Conservation (phyloP, 37 sponge, comb jelly and placozoan genomes). For the Cliona cf. orientalis region DNA sequence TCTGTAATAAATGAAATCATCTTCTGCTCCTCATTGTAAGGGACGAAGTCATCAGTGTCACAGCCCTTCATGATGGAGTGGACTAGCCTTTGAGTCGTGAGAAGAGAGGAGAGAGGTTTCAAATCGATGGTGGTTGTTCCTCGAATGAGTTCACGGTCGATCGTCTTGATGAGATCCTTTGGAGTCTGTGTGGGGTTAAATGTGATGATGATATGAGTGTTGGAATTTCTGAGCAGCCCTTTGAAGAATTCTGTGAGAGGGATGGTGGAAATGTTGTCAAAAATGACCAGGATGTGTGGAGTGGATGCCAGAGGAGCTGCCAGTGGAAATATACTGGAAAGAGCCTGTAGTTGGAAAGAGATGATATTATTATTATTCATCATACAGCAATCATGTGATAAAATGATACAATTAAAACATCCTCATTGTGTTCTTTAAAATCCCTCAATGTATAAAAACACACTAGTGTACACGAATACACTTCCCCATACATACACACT, state of each 20-base stretch:
- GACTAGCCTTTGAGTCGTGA: constrained; percentile 58
- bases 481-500: background rate
- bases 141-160: constrained; percentile 23
- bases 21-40: constrained; percentile 54
- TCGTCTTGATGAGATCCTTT: constrained; percentile 15
- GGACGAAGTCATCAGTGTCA: constrained; percentile 18
- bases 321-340: background rate
- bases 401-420: background rate
- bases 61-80: constrained; percentile 21
- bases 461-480: background rate
- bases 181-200: background rate
- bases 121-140: constrained; percentile 1
- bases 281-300: constrained; percentile 18
- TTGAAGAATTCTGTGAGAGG: constrained; percentile 4
- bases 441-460: too few relatives aligned
- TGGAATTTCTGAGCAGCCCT: background rate
- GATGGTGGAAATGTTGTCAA: constrained; percentile 25
- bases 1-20: constrained; percentile 31
- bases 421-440: too few relatives aligned
- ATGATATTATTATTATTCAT: background rate
- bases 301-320: background rate
- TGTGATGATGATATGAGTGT: constrained; percentile 43
- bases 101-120: constrained; percentile 35
- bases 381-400: background rate
- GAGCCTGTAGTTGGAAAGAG: background rate